Conservation (phyloP, 1,140 invertebrate genomes). For the Pinna nobilis region DNA sequence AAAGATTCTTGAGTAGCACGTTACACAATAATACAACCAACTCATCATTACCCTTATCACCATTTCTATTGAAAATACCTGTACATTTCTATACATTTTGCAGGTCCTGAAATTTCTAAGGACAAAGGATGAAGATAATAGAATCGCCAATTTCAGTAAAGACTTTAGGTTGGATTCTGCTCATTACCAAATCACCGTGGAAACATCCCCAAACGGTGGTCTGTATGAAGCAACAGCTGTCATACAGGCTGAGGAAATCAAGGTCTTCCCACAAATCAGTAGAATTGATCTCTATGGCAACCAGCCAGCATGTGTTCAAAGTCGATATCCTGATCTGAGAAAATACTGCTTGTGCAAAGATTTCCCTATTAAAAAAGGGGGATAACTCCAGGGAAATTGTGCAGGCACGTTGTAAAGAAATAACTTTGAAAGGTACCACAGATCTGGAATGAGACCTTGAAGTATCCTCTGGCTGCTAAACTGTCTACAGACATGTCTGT, state of each 20-base stretch:
- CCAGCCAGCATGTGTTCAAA: slow-evolving; percentile 59
- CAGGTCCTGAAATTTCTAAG: slow-evolving; percentile 62
- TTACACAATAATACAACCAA: too few species aligned
- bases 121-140: slow-evolving; percentile 53
- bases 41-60: too few species aligned
- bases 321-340: slow-evolving; percentile 71
- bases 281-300: slow-evolving; percentile 60
- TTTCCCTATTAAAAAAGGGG: not conserved
- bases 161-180: slow-evolving; percentile 75
- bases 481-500: not conserved
- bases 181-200: slow-evolving; percentile 79
- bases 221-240: slow-evolving; percentile 86
- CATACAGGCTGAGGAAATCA: slow-evolving; percentile 80
- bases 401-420: too few species aligned
- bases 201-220: slow-evolving; percentile 83
- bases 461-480: not conserved
- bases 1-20: too few species aligned
- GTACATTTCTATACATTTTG: not conserved
- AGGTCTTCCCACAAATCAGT: slow-evolving; percentile 55
- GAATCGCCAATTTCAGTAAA: slow-evolving; percentile 64
- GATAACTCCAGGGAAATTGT: too few species aligned
- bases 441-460: not conserved
- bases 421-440: too few species aligned
- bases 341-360: slow-evolving; percentile 65
- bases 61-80: not conserved